phyloP scores from a whole-genome alignment of 2,888 invertebrate species.

The Oxystoma pomonae region DNA sequence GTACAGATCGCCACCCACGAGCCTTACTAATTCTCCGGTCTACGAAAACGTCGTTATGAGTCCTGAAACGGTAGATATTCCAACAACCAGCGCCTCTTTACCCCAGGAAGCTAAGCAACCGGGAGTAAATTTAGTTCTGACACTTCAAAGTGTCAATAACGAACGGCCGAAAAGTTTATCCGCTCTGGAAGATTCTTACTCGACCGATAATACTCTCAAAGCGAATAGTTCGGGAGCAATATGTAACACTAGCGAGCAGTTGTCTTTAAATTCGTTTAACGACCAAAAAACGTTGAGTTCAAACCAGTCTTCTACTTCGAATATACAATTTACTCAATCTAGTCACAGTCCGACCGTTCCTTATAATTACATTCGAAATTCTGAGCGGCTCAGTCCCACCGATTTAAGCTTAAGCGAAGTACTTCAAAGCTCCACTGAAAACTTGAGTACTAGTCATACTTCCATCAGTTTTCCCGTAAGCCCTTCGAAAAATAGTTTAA shows the following conservation, averaged over 20 bases:
- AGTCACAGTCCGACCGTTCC: slow-evolving; percentile 35
- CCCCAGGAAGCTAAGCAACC: slow-evolving; percentile 59
- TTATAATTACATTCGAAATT: slow-evolving; percentile 38
- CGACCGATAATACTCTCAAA: slow-evolving; percentile 31
- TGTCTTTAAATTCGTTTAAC: slow-evolving; percentile 31
- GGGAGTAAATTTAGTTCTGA: slow-evolving; percentile 32
- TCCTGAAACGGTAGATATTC: slow-evolving; percentile 53
- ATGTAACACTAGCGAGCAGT: slow-evolving; percentile 37
- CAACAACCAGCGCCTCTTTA: slow-evolving; percentile 54
- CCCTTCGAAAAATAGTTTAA: slow-evolving; percentile 38
- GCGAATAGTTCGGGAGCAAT: slow-evolving; percentile 38
- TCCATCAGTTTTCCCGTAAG: slow-evolving; percentile 42
- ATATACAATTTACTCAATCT: slow-evolving; percentile 36
- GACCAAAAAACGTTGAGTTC: slow-evolving; percentile 34
- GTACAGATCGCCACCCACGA: slow-evolving; percentile 61
- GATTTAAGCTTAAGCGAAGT: slow-evolving; percentile 43
- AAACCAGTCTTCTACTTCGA: slow-evolving; percentile 36
- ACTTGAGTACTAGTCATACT: slow-evolving; percentile 48
- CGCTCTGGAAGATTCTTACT: slow-evolving; percentile 39
- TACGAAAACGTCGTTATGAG: slow-evolving; percentile 59
- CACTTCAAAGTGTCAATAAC: slow-evolving; percentile 18
- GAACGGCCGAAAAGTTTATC: slow-evolving; percentile 44
- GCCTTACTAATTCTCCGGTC: slow-evolving; percentile 37
- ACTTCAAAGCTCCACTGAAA: slow-evolving; percentile 39
- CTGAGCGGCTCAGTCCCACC: slow-evolving; percentile 35